Evolutionary conservation across 2,113 vertebrate genomes (phyloP), one percentile per base, ranked within the genome.

Genomic region (Prietella phreatophila): DNA sequence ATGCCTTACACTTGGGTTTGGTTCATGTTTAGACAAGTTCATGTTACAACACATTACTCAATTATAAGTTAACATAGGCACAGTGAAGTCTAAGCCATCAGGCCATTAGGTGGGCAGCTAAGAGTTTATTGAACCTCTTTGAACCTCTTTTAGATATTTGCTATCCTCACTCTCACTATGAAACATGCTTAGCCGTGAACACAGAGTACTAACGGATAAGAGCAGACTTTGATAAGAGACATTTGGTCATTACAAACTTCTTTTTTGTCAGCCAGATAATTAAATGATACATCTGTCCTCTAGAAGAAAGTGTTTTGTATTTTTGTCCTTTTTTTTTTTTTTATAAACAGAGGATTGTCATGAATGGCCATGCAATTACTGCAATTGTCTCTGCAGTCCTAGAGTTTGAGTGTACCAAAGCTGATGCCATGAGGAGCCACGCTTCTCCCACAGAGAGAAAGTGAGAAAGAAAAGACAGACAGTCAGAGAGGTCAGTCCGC

Each of bases 331-430:
- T 0, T 47, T 47, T 47, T 47, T 47, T 42, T 42, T 42, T 42
- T 3, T 3, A 39, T 2, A 42, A 85, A 55, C 36, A 56, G 22
- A 27, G 78, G n/a, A 82, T 79, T 83, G 33, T 78, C 60, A 65
- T 83, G 36, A 88, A 88, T 61, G 79, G 36, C 69, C 60, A 80
- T 10, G 82, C 73, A 76, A 83, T 90, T 90, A 83, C 73, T 80
- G 56, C 17, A 88, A 76, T 69, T 56, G 83, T 82, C 82, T 65
- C 83, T 82, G 71, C 50, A 88, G 78, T 83, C 63, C n/a, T 58
- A 27, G 87, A 90, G 89, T 86, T 86, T 88, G 76, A 83, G 61
- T 42, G 22, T 36, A 86, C 73, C 53, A 88, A 84, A 63, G 75
- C 63, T 86, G 73, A 84, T 58, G 82, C 81, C 87, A 88, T 55